phyloP scores from a whole-genome alignment of 2,888 invertebrate species.

The Notodonta ziczac region DNA sequence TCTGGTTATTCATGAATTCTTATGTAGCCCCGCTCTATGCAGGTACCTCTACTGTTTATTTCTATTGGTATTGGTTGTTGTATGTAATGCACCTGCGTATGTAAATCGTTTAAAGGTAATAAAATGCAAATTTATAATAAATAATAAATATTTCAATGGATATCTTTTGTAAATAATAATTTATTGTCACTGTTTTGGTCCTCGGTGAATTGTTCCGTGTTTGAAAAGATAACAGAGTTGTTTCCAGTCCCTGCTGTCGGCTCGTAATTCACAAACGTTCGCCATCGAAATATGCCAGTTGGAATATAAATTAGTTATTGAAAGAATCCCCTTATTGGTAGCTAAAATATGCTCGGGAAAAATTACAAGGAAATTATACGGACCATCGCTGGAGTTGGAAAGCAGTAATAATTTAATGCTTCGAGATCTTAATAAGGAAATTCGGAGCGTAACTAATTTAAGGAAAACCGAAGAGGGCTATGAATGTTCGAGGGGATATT shows the following conservation, averaged over 20 bases:
- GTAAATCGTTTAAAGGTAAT: too few relatives aligned
- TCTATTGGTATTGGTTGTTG: too few relatives aligned
- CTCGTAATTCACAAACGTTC: conserved; percentile 18
- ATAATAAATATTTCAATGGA: too few relatives aligned
- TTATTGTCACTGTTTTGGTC: background rate
- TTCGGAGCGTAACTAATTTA: background rate
- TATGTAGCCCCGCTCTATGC: background rate
- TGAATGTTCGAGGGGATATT: conserved; percentile 1
- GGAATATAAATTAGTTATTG: conserved; percentile 18
- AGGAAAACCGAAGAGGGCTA: background rate
- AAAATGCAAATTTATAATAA: too few relatives aligned
- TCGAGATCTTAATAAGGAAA: background rate
- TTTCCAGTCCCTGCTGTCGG: conserved; percentile 13
- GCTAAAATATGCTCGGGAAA: background rate
- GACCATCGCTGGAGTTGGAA: background rate
- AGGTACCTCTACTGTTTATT: too few relatives aligned
- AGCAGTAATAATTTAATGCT: background rate
- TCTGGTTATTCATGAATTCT: background rate
- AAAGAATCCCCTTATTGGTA: conserved; percentile 1
- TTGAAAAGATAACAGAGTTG: conserved; percentile 7
- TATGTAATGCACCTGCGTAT: too few relatives aligned
- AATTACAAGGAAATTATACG: conserved; percentile 1
- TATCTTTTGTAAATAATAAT: background rate
- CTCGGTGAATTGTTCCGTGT: background rate
- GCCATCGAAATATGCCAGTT: conserved; percentile 17